Percentiles rank a stretch among this genome's conserved stretches.
These are phyloP conservation scores for Apostichopus parvimensis DNA, from an alignment of 35 echinoderm and acorn worm genomes.

Conservation along the genomic window DNA sequence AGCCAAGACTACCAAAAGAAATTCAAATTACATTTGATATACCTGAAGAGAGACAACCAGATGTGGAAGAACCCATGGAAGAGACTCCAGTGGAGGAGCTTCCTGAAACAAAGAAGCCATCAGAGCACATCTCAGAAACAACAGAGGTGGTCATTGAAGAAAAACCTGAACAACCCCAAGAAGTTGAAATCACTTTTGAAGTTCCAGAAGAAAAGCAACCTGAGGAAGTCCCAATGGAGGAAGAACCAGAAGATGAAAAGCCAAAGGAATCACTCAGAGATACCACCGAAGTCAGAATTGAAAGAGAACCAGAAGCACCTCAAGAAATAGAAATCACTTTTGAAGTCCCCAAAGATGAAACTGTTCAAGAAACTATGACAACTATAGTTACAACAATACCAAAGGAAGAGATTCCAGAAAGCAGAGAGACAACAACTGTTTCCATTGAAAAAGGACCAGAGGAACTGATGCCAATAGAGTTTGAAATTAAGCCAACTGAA, in stretches of 20 bases:
- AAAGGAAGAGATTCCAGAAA: conserved; percentile 23
- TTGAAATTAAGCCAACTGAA: background rate
- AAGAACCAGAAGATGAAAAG: conserved; percentile 44
- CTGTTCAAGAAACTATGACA: conserved; percentile 1
- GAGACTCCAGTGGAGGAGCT: background rate
- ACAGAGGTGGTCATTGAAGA: background rate
- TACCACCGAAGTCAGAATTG: background rate
- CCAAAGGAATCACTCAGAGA: background rate
- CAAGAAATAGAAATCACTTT: conserved; percentile 32
- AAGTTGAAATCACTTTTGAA: conserved; percentile 18
- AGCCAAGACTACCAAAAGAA: conserved; percentile 35
- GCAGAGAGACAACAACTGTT: conserved; percentile 17
- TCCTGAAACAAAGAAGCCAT: background rate
- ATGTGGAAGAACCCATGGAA: background rate
- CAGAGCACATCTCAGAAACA: no score
- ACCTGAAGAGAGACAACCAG: no score
- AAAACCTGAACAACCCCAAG: conserved; percentile 27
- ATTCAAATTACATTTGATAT: no score
- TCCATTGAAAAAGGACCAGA: conserved; percentile 36
- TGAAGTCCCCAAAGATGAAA: conserved; percentile 23
- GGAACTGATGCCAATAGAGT: conserved; percentile 27
- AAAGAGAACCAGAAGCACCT: background rate
- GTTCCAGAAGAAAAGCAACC: background rate
- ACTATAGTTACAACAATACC: background rate
- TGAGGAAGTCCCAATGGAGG: background rate